Percentiles rank a stretch among this genome's conserved stretches.
Evolutionary conservation across 2,888 invertebrate genomes (phyloP).

Genomic region (Monopis laevigella): DNA sequence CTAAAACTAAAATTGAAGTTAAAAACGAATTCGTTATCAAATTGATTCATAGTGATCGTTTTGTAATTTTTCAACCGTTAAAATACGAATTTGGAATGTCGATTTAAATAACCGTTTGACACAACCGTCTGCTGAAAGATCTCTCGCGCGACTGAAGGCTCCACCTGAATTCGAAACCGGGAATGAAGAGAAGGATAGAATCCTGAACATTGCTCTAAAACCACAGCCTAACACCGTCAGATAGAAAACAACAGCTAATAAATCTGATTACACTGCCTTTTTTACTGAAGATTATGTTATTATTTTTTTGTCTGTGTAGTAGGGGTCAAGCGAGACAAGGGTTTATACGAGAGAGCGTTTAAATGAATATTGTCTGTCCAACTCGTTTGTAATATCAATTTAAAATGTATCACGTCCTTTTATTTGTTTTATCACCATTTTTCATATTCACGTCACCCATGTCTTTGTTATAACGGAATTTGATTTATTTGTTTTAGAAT

Average conservation of each 20-base stretch:
- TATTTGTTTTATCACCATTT: conserved; percentile 21
- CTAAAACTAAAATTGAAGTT: conserved; percentile 1
- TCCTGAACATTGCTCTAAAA: not conserved
- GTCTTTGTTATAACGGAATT: not conserved
- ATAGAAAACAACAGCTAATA: too few relatives aligned
- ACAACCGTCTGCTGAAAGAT: not conserved
- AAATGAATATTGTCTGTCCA: conserved; percentile 33
- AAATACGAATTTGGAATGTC: conserved; percentile 1
- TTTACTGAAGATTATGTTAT: not conserved
- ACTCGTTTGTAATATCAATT: conserved; percentile 26
- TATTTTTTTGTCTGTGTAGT: conserved; percentile 2
- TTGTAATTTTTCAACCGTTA: not conserved
- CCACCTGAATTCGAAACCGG: conserved; percentile 3
- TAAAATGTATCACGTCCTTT: conserved; percentile 23
- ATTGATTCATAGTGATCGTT: conserved; percentile 1
- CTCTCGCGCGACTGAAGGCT: conserved; percentile 5
- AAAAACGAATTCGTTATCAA: not conserved
- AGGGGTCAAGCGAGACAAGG: conserved; percentile 17
- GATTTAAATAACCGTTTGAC: not conserved
- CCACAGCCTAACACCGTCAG: conserved; percentile 4
- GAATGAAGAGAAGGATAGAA: not conserved
- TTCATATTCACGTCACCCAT: conserved; percentile 9
- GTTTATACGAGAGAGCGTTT: conserved; percentile 35
- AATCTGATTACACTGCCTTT: too few relatives aligned
- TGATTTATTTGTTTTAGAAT: conserved; percentile 2